Evolutionary conservation across 2,888 invertebrate species (phyloP), one percentile per base, ranked within the genome.

Genomic region (Rambutsinella grinnellia): DNA sequence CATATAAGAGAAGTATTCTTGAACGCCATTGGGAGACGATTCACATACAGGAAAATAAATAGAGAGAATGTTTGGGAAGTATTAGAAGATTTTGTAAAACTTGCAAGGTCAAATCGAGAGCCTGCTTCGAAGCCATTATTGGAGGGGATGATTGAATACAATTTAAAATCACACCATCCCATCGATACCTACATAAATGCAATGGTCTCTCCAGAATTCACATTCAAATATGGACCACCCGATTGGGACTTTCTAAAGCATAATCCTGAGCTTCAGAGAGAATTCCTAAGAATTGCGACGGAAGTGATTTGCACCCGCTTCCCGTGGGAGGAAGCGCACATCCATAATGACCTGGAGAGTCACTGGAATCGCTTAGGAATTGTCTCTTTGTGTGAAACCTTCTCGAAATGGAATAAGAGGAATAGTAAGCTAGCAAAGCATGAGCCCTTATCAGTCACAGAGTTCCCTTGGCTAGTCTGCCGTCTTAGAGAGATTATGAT

Each of bases 391-490:
- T 68, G 67, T 44, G 68, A 75, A 61, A 69, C 63, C 2, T 69
- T 76, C 58, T 15, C 57, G 2, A 56, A 28, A 23, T 76, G 76
- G 76, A 76, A 76, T 58, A 28, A 44, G 10, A 24, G 76, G n/a
- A 76, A 76, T n/a, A 53, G 58, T 8, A 57, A 23, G 27, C 19
- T 63, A 2, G 56, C 76, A 2, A 65, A 60, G 44, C 24, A 36
- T 17, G 72, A 74, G 10, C 65, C 28, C 1, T 54, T 74, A n/a
- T 66, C 72, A 6, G 61, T 74, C 3, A 66, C 66, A n/a, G 72
- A 74, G 23, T 74, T 74, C 24, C 72, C 72, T 21, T 74, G 72
- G 72, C 60, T 74, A 10, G 72, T 69, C 2, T 76, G 68, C 27
- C 23, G 65, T 24, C 67, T 68, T 10, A 17, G 68, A n/a, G 75